Evolutionary conservation across 1,140 invertebrate species (phyloP).

Genomic region (Papilio machaon): DNA sequence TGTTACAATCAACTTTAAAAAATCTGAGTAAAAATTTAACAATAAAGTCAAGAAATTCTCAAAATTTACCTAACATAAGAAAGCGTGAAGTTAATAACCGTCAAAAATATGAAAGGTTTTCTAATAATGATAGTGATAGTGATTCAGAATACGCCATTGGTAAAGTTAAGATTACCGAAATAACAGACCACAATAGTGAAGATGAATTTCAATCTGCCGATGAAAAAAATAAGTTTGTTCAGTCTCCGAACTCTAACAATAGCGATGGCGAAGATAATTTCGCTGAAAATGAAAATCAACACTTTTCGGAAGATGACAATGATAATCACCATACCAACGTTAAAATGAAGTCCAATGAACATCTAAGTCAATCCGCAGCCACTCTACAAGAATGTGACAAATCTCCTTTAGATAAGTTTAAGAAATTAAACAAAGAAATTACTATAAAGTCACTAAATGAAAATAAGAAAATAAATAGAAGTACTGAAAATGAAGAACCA

Average conservation of each 20-base stretch:
- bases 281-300: slow-evolving; percentile 48
- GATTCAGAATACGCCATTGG: slow-evolving; percentile 52
- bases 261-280: slow-evolving; percentile 55
- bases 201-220: slow-evolving; percentile 45
- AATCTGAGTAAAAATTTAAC: slow-evolving; percentile 65
- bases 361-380: slow-evolving; percentile 31
- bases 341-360: slow-evolving; percentile 47
- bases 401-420: slow-evolving; percentile 51
- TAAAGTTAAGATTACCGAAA: slow-evolving; percentile 66
- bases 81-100: slow-evolving; percentile 45
- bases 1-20: slow-evolving; percentile 63
- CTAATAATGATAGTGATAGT: slow-evolving; percentile 51
- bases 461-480: slow-evolving; percentile 43
- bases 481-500: slow-evolving; percentile 41
- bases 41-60: slow-evolving; percentile 59
- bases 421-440: slow-evolving; percentile 65
- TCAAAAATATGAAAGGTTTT: slow-evolving; percentile 44
- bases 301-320: slow-evolving; percentile 51
- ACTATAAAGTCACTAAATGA: slow-evolving; percentile 63
- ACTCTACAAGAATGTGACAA: slow-evolving; percentile 41
- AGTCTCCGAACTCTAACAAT: slow-evolving; percentile 56
- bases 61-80: slow-evolving; percentile 40
- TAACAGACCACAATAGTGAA: slow-evolving; percentile 56
- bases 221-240: slow-evolving; percentile 52
- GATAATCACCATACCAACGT: slow-evolving; percentile 37